Base-by-base conservation (phyloP, 2,888 invertebrate species). In the Drosophila hamatofila region DNA sequence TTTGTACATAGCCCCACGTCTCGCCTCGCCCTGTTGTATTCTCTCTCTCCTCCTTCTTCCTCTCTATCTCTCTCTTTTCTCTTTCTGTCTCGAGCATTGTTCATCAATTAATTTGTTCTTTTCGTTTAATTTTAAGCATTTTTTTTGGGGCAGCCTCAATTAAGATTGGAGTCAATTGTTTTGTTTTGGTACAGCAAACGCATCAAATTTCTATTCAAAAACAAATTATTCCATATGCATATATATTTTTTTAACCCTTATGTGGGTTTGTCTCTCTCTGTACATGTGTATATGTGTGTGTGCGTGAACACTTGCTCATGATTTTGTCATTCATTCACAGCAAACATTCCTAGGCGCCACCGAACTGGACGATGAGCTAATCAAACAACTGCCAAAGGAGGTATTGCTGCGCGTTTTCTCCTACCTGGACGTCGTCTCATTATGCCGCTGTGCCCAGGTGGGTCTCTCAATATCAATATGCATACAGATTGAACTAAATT, bases 391-490 rank as follows among this genome's bases (percentile, higher is more conserved):
- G 92, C 99, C 99, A 61, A 98, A 99, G 93, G 99, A 99, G 94
- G 94, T 99, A 83, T 94, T 99, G 69, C 94, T 99, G 89, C 95
- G 98, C 92, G 97, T 98, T 92, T 96, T 98, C 91, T 99, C 99
- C 39, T 99, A 98, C 92, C 94, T 99, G 92, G 99, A 99, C 93
- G 98, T 99, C 55, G 97, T 98, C 37, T 97, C 98, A 16, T 94
- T 99, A 81, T 99, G 99, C 92, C 95, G 98, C 83, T 98, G 98
- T 94, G 98, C 98, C 76, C 98, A 98, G 95, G 97, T 96, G 58
- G 54, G 66, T 52, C 14, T 12, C 37, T 7, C n/a, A 37, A 16
- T 23, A 23, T 52, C n/a, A 25, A 25, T 37, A 7, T 39, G 39
- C 37, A 25, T 39, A 12, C 12, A 18, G 37, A 58, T 58, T 33